Evolutionary conservation across 2,113 vertebrate species (phyloP).

Genomic region (Hydropotes inermis): DNA sequence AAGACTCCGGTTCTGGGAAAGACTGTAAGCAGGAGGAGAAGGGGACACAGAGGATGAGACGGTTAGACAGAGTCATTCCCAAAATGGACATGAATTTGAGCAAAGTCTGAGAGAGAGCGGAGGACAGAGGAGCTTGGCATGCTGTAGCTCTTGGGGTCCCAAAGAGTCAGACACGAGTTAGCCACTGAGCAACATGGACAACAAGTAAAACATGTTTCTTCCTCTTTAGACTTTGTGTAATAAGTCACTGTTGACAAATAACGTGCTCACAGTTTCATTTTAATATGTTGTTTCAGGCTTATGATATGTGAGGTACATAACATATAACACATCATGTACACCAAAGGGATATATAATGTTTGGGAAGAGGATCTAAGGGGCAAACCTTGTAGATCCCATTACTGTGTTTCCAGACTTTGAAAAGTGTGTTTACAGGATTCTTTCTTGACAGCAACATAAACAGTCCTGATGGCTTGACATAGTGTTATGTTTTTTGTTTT

Average conservation of each 20-base stretch:
- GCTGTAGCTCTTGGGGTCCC: fast-evolving
- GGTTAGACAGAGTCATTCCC: fast-evolving
- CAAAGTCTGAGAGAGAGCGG: fast-evolving
- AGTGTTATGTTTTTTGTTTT: not conserved
- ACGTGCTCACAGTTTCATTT: too few species aligned
- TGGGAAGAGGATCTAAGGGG: not conserved
- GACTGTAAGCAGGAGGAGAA: not conserved
- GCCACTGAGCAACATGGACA: not conserved
- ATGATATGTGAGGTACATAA: not conserved
- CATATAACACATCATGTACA: not conserved
- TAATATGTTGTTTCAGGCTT: too few species aligned
- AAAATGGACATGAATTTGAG: not conserved
- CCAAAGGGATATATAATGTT: not conserved
- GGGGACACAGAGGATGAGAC: not conserved
- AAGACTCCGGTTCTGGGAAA: not conserved
- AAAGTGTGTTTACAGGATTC: not conserved
- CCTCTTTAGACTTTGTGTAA: too few species aligned
- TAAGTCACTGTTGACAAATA: too few species aligned
- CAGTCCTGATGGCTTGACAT: not conserved
- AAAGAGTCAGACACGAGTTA: fast-evolving
- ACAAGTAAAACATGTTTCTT: too few species aligned
- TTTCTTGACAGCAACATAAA: not conserved
- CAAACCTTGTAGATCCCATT: not conserved
- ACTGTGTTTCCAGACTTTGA: fast-evolving
- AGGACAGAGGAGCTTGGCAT: not conserved